Percentiles rank a stretch among this genome's conserved stretches.
Evolutionary conservation across 2,797 vertebrate genomes (phyloP).

Genomic region (Ficedula albicollis): DNA sequence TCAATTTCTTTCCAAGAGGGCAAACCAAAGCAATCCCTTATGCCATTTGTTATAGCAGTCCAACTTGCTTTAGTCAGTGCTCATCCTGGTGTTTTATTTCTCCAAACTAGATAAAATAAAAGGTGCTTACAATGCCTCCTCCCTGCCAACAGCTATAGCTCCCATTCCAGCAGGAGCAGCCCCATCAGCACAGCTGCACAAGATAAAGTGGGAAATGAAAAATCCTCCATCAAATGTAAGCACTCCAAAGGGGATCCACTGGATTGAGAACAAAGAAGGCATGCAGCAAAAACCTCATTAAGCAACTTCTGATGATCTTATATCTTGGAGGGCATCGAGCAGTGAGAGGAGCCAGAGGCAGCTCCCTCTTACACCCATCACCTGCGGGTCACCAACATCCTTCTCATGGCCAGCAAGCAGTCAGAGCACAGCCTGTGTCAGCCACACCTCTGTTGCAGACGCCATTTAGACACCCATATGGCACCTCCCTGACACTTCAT

Average conservation of each 20-base stretch:
- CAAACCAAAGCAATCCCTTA: neutral
- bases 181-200: neutral
- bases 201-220: neutral
- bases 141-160: neutral
- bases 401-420: neutral
- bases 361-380: neutral
- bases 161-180: neutral
- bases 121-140: neutral
- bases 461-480: neutral
- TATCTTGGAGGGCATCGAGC: neutral
- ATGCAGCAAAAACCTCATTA: neutral
- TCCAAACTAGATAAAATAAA: neutral
- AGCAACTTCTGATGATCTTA: neutral
- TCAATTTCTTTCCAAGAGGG: neutral
- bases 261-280: neutral
- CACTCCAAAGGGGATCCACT: neutral
- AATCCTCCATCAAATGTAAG: neutral
- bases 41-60: neutral
- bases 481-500: neutral
- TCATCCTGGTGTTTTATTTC: neutral
- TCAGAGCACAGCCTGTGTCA: fast-evolving
- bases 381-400: neutral
- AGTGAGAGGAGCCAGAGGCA: neutral
- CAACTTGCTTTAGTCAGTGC: neutral
- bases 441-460: neutral